A percentile compares a stretch with the other conserved stretches of the same genome.
Evolutionary conservation across 2,888 invertebrate species (phyloP).

Genomic region (Leptopilina drosophilae): DNA sequence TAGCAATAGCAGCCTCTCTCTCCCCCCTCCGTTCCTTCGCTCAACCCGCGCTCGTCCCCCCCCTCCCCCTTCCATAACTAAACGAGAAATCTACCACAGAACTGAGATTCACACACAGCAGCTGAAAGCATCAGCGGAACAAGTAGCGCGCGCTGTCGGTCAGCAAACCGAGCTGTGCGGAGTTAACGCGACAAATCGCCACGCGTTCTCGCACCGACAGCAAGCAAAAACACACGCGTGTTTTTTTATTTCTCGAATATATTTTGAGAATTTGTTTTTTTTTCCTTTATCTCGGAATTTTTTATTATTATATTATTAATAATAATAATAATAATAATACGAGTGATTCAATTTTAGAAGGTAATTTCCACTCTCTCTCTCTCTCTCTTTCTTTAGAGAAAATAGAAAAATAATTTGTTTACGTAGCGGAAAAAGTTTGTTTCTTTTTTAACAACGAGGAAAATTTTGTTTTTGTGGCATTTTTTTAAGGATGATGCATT

Average conservation of each 20-base stretch:
- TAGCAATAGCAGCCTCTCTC: conserved; percentile 22
- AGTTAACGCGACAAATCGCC: conserved; percentile 64
- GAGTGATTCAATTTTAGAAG: too few relatives aligned
- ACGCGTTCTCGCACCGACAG: conserved; percentile 66
- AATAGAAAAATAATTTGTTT: too few relatives aligned
- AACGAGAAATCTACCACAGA: conserved; percentile 41
- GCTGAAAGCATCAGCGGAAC: conserved; percentile 57
- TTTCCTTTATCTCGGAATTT: not conserved
- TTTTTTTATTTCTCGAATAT: not conserved
- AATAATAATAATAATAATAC: too few relatives aligned
- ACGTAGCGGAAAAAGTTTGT: too few relatives aligned
- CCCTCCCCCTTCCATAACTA: not conserved
- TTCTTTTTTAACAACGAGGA: too few relatives aligned
- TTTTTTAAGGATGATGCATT: too few relatives aligned
- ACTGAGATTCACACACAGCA: conserved; percentile 46
- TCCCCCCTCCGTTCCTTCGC: conserved; percentile 39
- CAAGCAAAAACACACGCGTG: conserved; percentile 49
- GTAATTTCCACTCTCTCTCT: too few relatives aligned
- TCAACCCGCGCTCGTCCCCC: too few relatives aligned
- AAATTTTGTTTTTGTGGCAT: too few relatives aligned
- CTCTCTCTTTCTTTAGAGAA: too few relatives aligned
- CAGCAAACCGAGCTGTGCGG: conserved; percentile 40
- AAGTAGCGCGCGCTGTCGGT: conserved; percentile 55
- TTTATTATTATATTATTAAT: too few relatives aligned
- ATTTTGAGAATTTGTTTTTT: conserved; percentile 3